These are phyloP conservation scores for Miltochrista miniata DNA, from an alignment of 2,888 invertebrate species.

Conservation along the genomic window DNA sequence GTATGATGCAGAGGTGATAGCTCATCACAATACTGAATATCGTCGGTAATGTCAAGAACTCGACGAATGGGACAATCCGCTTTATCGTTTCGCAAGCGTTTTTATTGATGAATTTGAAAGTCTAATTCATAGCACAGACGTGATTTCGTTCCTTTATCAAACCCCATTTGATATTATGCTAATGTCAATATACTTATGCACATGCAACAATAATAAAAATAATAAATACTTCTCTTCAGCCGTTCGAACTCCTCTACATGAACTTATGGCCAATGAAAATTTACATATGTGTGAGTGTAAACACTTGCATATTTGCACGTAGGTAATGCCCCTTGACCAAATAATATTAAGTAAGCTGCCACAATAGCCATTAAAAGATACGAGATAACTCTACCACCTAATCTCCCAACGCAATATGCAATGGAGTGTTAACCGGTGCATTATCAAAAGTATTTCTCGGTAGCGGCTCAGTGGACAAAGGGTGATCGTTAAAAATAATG, in stretches of 20 bases:
- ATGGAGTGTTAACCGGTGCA: slow-evolving; percentile 23
- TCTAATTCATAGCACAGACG: slow-evolving; percentile 4
- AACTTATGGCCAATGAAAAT: too few relatives aligned
- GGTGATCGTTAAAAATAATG: slow-evolving; percentile 56
- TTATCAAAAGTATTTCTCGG: slow-evolving; percentile 37
- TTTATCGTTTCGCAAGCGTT: background rate
- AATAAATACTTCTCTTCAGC: too few relatives aligned
- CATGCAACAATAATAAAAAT: too few relatives aligned
- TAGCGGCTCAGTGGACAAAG: slow-evolving; percentile 45
- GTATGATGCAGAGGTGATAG: slow-evolving; percentile 3
- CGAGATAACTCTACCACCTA: slow-evolving; percentile 24
- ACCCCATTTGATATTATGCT: too few relatives aligned
- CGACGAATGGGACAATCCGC: background rate
- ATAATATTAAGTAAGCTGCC: background rate
- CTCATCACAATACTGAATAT: background rate
- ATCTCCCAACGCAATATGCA: slow-evolving; percentile 13
- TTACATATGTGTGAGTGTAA: too few relatives aligned
- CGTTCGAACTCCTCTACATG: too few relatives aligned
- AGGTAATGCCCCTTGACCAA: too few relatives aligned
- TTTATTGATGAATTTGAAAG: slow-evolving; percentile 5
- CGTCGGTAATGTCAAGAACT: background rate
- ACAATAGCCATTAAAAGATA: slow-evolving; percentile 24
- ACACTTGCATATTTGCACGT: too few relatives aligned
- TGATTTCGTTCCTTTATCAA: background rate
- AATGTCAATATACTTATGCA: too few relatives aligned